A percentile compares a stretch with the other conserved stretches of the same genome.
Evolutionary conservation across 2,888 invertebrate species (phyloP).

Genomic region (Tetragonisca angustula): DNA sequence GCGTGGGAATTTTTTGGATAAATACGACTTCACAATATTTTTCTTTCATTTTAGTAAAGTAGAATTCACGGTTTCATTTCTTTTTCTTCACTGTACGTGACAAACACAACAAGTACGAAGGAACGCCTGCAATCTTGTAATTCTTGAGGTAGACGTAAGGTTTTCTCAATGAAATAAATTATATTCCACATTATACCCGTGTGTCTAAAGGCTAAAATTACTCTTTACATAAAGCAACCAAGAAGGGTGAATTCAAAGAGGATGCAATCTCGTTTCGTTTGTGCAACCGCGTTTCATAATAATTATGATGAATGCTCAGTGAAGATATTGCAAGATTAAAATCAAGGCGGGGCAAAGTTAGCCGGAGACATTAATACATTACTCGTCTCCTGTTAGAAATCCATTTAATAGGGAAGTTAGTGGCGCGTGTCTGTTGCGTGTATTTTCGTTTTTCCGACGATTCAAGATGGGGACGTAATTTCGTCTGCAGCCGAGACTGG

Average conservation of each 20-base stretch:
- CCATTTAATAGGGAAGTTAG: slow-evolving; percentile 46
- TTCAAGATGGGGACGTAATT: slow-evolving; percentile 72
- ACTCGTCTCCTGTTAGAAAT: slow-evolving; percentile 13
- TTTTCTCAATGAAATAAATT: background rate
- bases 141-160: background rate
- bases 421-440: slow-evolving; percentile 62
- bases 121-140: background rate
- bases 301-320: slow-evolving; percentile 11
- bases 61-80: background rate
- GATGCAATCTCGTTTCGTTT: background rate
- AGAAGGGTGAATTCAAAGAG: background rate
- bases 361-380: slow-evolving; percentile 13
- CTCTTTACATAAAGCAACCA: background rate
- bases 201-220: background rate
- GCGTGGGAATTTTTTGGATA: too few relatives aligned
- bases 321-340: slow-evolving; percentile 10
- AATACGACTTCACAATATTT: too few relatives aligned
- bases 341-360: slow-evolving; percentile 9
- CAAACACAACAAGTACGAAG: background rate
- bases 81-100: background rate
- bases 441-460: slow-evolving; percentile 50
- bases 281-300: background rate
- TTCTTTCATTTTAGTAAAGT: too few relatives aligned
- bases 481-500: slow-evolving; percentile 70
- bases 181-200: background rate